A percentile compares a stretch with the other conserved stretches of the same genome.
Evolutionary conservation across 2,797 vertebrate genomes (phyloP).

Genomic region (Erethizon dorsatum): DNA sequence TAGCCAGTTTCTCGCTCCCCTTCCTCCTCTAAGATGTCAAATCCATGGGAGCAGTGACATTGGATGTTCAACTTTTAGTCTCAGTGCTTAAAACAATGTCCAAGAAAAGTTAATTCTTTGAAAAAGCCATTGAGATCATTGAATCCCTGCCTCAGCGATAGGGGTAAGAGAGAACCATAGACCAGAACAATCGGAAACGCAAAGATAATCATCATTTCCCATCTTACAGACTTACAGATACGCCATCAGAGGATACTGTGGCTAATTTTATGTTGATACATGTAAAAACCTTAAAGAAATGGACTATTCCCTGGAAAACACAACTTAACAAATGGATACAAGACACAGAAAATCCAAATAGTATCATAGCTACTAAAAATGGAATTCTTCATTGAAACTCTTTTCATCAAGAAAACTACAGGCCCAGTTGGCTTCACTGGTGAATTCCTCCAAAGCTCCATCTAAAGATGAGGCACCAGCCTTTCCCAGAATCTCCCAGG

Average conservation of each 20-base stretch:
- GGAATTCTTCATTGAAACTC: neutral
- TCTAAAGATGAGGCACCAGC: neutral
- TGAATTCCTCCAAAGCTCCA: neutral
- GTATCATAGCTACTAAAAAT: neutral
- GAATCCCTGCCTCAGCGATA: neutral
- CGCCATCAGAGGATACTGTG: neutral
- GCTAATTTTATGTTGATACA: neutral
- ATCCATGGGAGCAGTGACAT: neutral
- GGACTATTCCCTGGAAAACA: neutral
- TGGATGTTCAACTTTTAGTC: neutral
- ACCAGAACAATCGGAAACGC: neutral
- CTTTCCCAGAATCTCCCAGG: neutral
- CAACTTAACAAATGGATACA: neutral
- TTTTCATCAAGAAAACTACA: neutral
- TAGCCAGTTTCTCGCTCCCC: neutral
- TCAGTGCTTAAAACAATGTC: neutral
- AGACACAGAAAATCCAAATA: neutral
- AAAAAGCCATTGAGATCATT: neutral
- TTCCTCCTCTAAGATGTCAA: neutral
- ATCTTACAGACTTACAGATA: neutral
- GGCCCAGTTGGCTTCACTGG: neutral
- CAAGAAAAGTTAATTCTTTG: neutral
- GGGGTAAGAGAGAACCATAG: neutral
- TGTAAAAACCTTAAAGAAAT: neutral
- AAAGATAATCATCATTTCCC: neutral